Evolutionary conservation across 2,888 invertebrate genomes (phyloP).

Genomic region (Apodemia zela): DNA sequence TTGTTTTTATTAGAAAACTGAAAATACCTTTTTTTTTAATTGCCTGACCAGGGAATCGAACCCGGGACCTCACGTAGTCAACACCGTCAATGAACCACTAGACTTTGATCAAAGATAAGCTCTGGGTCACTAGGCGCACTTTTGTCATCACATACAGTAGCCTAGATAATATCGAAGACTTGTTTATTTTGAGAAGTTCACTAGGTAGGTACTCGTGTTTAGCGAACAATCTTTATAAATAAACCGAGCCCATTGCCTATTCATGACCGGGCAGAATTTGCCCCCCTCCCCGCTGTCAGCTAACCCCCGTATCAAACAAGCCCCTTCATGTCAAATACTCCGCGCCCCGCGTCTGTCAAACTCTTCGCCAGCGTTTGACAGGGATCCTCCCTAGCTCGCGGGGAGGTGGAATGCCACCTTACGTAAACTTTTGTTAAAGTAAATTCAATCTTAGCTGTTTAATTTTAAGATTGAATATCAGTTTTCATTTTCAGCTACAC

Average conservation of each 20-base stretch:
- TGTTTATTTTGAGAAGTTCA: conserved; percentile 66
- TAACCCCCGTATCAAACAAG: conserved; percentile 78
- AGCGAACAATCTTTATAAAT: conserved; percentile 78
- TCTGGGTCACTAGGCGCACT: too few species aligned
- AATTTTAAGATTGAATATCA: conserved; percentile 38
- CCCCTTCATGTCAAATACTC: conserved; percentile 81
- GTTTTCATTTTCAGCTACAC: conserved; percentile 33
- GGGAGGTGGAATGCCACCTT: conserved; percentile 73
- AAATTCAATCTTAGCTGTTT: conserved; percentile 36
- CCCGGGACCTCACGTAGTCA: too few species aligned
- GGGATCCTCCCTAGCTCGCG: conserved; percentile 75
- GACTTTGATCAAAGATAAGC: too few species aligned
- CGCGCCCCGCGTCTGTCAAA: conserved; percentile 80
- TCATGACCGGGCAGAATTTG: conserved; percentile 78
- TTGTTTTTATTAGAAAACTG: too few species aligned
- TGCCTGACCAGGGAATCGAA: too few species aligned
- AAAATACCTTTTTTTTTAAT: too few species aligned
- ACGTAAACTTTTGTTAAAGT: conserved; percentile 26
- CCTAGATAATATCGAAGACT: neutral
- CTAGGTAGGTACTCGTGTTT: conserved; percentile 70
- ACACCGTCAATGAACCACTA: too few species aligned
- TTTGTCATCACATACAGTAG: too few species aligned
- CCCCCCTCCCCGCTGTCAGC: conserved; percentile 60
- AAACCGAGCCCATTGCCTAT: conserved; percentile 79
- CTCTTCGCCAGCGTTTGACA: conserved; percentile 80